Evolutionary conservation across 2,113 vertebrate species (phyloP), one percentile per base, ranked within the genome.

Genomic region (Otis tarda): DNA sequence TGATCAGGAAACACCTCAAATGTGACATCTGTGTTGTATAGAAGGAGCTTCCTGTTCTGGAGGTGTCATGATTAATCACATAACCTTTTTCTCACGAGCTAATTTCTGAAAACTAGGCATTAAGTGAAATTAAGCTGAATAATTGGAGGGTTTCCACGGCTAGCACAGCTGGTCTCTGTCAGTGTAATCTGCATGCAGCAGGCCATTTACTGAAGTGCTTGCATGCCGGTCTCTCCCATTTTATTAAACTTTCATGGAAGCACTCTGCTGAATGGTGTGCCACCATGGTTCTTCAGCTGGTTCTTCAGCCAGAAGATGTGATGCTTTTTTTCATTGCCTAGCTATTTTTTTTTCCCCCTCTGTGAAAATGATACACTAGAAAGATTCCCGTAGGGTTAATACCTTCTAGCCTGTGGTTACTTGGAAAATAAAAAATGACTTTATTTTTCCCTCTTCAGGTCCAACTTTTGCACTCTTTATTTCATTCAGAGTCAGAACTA

Each of bases 41-140:
- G 47, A 45, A 76, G 71, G 49, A 61, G 18, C 33, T 86, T 78
- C 60, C 68, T 23, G 4, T 55, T 67, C 60, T 56, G 52, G 57
- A 71, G 87, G 50, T 76, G 49, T 75, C 0, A 0, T 90, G 89
- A 71, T 96, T 74, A 79, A 93, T 80, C 77, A 47, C 37, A 16
- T 18, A 67, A 37, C n/a, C 39, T 41, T 27, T 7, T 70, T 88
- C 56, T 92, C 30, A 6, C 12, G 23, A 93, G 81, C 37, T 85
- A 10, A 67, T 87, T 90, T 81, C 69, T 74, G 76, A 76, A 94
- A 96, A 83, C n/a, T 6, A 89, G 49, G 53, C 87, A 77, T 96
- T 84, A 94, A 93, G 57, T 87, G 89, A 95, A 96, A 94, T 85
- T 74, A 93, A 90, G 61, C 57, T n/a, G 75, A 91, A 41, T 68